A percentile compares a stretch with the other conserved stretches of the same genome.
Evolutionary conservation across 2,797 vertebrate genomes (phyloP).

Genomic region (Nannoperca obscura): DNA sequence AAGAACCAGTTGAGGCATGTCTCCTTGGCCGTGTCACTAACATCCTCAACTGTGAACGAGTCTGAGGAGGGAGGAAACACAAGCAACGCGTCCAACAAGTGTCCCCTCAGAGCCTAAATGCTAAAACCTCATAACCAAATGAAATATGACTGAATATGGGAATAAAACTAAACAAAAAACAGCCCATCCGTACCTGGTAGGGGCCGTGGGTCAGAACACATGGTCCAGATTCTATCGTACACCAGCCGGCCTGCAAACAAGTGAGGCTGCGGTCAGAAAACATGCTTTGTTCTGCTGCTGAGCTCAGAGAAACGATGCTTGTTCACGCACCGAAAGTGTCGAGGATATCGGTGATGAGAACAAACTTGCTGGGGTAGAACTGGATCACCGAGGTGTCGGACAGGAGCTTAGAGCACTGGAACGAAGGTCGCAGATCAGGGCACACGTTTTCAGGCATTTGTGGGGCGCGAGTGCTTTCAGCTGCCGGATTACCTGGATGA

Average conservation of each 20-base stretch:
- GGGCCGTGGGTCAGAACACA: conserved; percentile 89
- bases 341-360: conserved; percentile 97
- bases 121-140: not conserved
- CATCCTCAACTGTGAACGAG: conserved; percentile 91
- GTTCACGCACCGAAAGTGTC: conserved; percentile 94
- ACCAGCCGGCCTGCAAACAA: conserved; percentile 91
- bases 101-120: not conserved
- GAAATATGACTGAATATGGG: too few relatives aligned
- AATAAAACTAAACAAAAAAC: not conserved
- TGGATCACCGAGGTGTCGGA: conserved; percentile 97
- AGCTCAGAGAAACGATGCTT: not conserved
- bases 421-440: conserved; percentile 25
- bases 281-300: not conserved
- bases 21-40: conserved; percentile 96
- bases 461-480: not conserved
- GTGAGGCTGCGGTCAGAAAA: conserved; percentile 2
- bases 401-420: conserved; percentile 96
- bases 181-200: conserved; percentile 84
- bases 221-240: conserved; percentile 95
- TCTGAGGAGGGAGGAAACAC: conserved; percentile 77
- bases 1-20: conserved; percentile 99
- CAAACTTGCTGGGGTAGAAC: conserved; percentile 99
- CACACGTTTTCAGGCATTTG: not conserved
- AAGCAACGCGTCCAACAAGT: not conserved
- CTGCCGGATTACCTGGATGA: conserved; percentile 91